Evolutionary conservation across 2,113 vertebrate genomes (phyloP).

Genomic region (Penelope pileata): DNA sequence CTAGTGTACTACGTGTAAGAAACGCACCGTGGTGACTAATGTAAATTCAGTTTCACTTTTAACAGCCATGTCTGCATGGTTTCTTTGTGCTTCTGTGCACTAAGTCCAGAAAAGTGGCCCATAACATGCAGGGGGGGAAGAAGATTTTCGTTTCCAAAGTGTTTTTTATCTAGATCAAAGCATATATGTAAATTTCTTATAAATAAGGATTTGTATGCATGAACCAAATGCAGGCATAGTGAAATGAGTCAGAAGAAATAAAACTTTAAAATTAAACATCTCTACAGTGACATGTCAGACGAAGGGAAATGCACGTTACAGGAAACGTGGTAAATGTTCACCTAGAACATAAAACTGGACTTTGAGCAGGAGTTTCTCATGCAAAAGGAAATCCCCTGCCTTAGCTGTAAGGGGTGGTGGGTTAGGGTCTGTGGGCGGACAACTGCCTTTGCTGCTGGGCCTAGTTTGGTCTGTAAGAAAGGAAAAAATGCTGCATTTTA

Average conservation of each 20-base stretch:
- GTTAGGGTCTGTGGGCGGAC: neutral
- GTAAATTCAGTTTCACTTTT: neutral
- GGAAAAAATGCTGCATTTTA: neutral
- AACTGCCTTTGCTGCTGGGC: neutral
- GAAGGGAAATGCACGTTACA: neutral
- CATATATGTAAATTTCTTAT: conserved; percentile 9
- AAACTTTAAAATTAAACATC: neutral
- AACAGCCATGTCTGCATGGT: neutral
- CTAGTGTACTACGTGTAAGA: neutral
- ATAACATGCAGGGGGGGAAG: neutral
- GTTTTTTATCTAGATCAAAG: conserved; percentile 48
- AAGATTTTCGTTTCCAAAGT: conserved; percentile 12
- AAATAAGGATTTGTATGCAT: conserved; percentile 22
- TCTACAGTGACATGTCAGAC: neutral
- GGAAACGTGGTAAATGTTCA: neutral
- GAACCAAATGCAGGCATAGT: neutral
- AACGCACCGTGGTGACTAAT: neutral
- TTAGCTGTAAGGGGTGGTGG: neutral
- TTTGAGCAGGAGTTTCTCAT: neutral
- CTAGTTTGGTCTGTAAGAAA: neutral
- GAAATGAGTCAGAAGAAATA: neutral
- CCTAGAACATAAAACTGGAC: neutral
- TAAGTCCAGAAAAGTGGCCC: neutral
- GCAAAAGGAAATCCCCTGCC: neutral
- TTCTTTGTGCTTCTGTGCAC: neutral